Evolutionary conservation across 2,113 vertebrate genomes (phyloP).

Genomic region (Scartelaos histophorus): DNA sequence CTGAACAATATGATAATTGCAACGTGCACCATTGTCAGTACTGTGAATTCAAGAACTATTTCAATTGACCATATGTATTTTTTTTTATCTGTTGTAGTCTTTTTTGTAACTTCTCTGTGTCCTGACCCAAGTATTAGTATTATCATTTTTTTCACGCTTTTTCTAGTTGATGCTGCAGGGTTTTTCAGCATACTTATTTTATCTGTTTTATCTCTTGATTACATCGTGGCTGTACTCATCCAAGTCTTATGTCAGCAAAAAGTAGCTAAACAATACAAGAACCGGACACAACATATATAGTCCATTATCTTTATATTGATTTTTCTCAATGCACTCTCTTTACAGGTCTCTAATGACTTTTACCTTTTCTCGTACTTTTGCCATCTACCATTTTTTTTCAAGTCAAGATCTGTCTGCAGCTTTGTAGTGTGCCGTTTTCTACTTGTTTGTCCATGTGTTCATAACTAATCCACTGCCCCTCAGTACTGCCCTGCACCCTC

Average conservation of each 20-base stretch:
- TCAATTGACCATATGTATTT: background rate
- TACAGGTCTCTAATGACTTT: conserved; percentile 30
- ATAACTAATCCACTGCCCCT: conserved; percentile 1
- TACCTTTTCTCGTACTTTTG: conserved; percentile 11
- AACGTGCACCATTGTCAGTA: no score
- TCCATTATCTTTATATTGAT: conserved; percentile 13
- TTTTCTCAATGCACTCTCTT: background rate
- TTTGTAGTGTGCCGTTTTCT: conserved; percentile 13
- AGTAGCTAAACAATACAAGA: conserved; percentile 25
- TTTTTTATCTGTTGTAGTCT: background rate
- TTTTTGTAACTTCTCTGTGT: background rate
- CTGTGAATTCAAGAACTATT: no score
- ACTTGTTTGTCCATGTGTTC: conserved; percentile 16
- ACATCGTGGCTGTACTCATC: conserved; percentile 36
- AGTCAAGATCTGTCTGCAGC: conserved; percentile 15
- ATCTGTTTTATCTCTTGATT: conserved; percentile 31
- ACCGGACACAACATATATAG: conserved; percentile 22
- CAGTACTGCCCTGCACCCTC: background rate
- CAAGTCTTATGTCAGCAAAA: conserved; percentile 34
- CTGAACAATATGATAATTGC: no score
- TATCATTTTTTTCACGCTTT: background rate
- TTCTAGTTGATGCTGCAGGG: background rate
- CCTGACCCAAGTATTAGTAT: background rate
- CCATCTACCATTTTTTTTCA: conserved; percentile 9
- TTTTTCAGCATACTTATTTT: background rate